Evolutionary conservation across 2,797 vertebrate species (phyloP), one percentile per base, ranked within the genome.

Genomic region (Balearica regulorum): DNA sequence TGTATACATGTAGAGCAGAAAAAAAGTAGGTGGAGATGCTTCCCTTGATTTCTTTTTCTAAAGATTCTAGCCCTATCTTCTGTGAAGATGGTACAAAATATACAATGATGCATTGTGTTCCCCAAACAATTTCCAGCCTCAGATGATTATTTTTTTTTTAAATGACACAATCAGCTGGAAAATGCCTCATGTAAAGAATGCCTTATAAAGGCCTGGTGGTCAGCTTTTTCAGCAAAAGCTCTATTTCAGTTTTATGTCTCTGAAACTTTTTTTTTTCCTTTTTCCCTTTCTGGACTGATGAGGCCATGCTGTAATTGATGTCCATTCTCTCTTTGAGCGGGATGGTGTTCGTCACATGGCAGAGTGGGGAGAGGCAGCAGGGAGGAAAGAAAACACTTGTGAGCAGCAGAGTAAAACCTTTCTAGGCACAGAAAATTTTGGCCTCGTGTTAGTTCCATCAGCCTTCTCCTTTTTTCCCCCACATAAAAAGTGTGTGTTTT

Each of bases 131-230:
- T 64, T 46, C 49, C 25, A 28, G 61, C 18, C 41, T 15, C 35
- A 54, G 29, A 3, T 46, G 13, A 14, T 57, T 68, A 76, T 58
- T 15, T 60, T 66, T 76, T 58, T 46, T 69, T 33, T 10, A 82
- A 90, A 43, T 16, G 26, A 35, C 13, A 43, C 37, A 70, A 9
- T 18, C 73, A 54, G n/a, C n/a, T n/a, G n/a, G n/a, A 58, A 83
- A 79, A 70, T 21, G 15, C 31, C 33, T 21, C 11, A 2, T 0
- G 0, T 44, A 16, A 53, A 71, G 58, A 68, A 43, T 2, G 0
- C 49, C 58, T 46, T 33, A 3, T 20, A 5, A 41, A 49, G 64
- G 26, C n/a, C 31, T 54, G 28, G 16, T 21, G 39, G 33, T 60
- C 18, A 15, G 20, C 53, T 62, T 75, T 78, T 58, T 8, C 84